A percentile compares a stretch with the other conserved stretches of the same genome.
Evolutionary conservation across 2,888 invertebrate species (phyloP).

Genomic region (Orchesellides sinensis): DNA sequence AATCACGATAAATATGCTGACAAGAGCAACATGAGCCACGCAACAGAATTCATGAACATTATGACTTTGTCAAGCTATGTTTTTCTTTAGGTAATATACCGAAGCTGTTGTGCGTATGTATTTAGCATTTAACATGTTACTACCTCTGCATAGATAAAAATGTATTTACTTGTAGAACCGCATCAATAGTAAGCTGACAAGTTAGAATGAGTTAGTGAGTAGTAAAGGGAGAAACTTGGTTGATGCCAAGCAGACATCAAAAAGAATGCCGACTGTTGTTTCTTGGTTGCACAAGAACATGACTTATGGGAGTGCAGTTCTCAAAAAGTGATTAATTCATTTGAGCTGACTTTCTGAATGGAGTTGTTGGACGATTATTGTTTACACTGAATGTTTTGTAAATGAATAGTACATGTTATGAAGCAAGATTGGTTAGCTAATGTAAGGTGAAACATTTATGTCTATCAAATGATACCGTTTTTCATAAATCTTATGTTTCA

Average conservation of each 20-base stretch:
- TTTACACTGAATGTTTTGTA: constrained; percentile 52
- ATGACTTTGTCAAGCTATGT: neutral
- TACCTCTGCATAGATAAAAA: neutral
- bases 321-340: constrained; percentile 56
- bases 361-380: constrained; percentile 49
- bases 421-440: constrained; percentile 43
- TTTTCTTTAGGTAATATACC: neutral
- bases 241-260: constrained; percentile 62
- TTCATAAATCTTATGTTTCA: constrained; percentile 54
- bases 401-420: constrained; percentile 27
- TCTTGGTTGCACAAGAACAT: neutral
- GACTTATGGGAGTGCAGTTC: constrained; percentile 25
- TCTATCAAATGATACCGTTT: constrained; percentile 53
- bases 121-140: too few relatives aligned
- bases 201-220: neutral
- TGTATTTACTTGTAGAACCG: neutral
- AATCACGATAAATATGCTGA: constrained; percentile 1
- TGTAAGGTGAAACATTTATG: constrained; percentile 43
- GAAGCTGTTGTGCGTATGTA: neutral
- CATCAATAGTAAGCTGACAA: neutral
- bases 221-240: constrained; percentile 12
- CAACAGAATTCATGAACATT: constrained; percentile 11
- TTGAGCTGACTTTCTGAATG: constrained; percentile 52
- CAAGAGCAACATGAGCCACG: constrained; percentile 18
- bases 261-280: constrained; percentile 47